Evolutionary conservation across 2,797 vertebrate species (phyloP), one percentile per base, ranked within the genome.

Genomic region (Muscicapa comitata): DNA sequence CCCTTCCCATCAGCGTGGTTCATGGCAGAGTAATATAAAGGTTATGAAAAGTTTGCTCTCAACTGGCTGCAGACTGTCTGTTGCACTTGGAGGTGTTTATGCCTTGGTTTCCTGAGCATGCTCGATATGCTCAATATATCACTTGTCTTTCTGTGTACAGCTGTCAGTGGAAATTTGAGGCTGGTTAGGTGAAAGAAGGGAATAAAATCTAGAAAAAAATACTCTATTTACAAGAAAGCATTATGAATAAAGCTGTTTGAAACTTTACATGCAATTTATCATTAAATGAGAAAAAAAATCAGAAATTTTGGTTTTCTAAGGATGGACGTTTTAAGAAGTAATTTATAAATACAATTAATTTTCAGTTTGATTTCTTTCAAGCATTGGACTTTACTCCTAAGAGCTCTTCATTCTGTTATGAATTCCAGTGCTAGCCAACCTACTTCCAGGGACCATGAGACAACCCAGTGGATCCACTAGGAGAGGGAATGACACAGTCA

Each of bases 31-130:
- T 85, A 92, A 92, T 93, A 67, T 19, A 86, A 88, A 81, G 73
- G 75, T 90, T 93, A 88, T 58, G 40, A 78, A 86, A 94, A 96
- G 66, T 88, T 96, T 96, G 50, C 45, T 89, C 81, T 89, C 66
- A 35, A 4, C 79, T 79, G 74, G 55, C 74, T 94, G 74, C 67
- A 76, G 86, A 51, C 86, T 67, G 86, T 87, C 90, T 85, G 45
- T 77, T 93, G 73, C 54, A 58, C 72, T 94, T 40, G 86, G 73
- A 95, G 90, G 88, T 96, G 92, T 96, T 96, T 94, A 95, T 10
- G 11, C 83, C 77, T 90, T 47, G 90, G 82, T 94, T 96, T 95
- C 90, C 93, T 93, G 95, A 92, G 59, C 53, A 29, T 71, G 83
- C 77, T 93, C 63, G 29, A 11, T 93, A 58, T 89, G 50, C 37